Evolutionary conservation across 2,888 invertebrate species (phyloP).

Genomic region (Clostera curtula): DNA sequence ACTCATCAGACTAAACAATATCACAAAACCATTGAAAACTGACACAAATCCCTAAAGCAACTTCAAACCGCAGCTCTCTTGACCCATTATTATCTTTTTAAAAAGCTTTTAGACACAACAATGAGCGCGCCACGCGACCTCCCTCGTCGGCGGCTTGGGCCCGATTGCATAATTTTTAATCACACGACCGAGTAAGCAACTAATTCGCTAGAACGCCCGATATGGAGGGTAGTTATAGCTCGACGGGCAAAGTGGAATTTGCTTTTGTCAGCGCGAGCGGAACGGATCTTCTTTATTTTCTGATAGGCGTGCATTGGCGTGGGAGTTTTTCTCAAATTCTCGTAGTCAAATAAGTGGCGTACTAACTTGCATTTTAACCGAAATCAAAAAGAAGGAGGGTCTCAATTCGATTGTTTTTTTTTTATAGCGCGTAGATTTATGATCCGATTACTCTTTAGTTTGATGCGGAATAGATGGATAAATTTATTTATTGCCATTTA

Average conservation of each 20-base stretch:
- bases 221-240: slow-evolving; percentile 46
- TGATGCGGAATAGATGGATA: too few relatives aligned
- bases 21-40: slow-evolving; percentile 4
- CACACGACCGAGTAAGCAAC: slow-evolving; percentile 70
- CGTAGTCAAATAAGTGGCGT: slow-evolving; percentile 15
- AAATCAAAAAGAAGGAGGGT: too few relatives aligned
- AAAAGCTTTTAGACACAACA: slow-evolving; percentile 54
- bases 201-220: slow-evolving; percentile 66
- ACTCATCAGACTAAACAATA: slow-evolving; percentile 5
- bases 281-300: slow-evolving; percentile 35
- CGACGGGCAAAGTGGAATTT: slow-evolving; percentile 38
- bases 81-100: slow-evolving; percentile 49
- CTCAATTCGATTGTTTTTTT: too few relatives aligned
- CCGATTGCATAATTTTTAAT: slow-evolving; percentile 70
- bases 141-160: slow-evolving; percentile 30
- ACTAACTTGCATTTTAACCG: too few relatives aligned
- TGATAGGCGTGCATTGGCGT: too few relatives aligned
- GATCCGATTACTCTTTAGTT: too few relatives aligned
- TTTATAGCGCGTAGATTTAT: too few relatives aligned
- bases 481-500: too few relatives aligned
- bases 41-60: slow-evolving; percentile 14
- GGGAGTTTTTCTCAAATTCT: too few relatives aligned
- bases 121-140: slow-evolving; percentile 39
- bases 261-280: slow-evolving; percentile 35
- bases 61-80: slow-evolving; percentile 23